phyloP scores from a whole-genome alignment of 2,113 vertebrate species.

The Eupsittula cactorum region DNA sequence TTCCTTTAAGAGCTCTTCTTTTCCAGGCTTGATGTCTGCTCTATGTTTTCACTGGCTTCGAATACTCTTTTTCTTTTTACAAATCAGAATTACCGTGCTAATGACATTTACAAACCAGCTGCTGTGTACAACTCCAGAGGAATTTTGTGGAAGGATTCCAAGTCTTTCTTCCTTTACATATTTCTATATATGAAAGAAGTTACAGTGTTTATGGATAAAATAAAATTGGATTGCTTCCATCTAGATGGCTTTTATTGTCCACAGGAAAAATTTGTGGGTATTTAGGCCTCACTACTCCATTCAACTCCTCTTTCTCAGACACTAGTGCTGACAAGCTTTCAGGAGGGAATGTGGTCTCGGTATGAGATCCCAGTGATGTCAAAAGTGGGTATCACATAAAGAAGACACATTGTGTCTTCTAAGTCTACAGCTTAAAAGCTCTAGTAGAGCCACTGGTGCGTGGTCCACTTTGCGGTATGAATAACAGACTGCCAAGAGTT shows the following conservation, averaged over 20 bases:
- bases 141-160: conserved; percentile 36
- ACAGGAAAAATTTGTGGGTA: background rate
- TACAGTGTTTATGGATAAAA: background rate
- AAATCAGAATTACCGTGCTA: conserved; percentile 1
- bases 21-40: background rate
- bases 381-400: background rate
- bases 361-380: background rate
- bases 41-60: background rate
- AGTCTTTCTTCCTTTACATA: background rate
- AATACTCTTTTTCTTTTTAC: background rate
- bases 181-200: background rate
- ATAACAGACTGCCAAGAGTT: background rate
- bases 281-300: background rate
- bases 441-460: background rate
- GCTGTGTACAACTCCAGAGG: background rate
- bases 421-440: background rate
- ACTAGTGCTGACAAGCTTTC: background rate
- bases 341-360: background rate
- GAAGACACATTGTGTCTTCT: background rate
- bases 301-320: background rate
- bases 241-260: background rate
- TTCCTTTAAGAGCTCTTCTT: background rate
- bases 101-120: conserved; percentile 11
- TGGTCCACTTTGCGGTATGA: background rate
- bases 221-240: background rate